Base-by-base conservation (phyloP, 2,113 vertebrate genomes). In the Meriones unguiculatus region DNA sequence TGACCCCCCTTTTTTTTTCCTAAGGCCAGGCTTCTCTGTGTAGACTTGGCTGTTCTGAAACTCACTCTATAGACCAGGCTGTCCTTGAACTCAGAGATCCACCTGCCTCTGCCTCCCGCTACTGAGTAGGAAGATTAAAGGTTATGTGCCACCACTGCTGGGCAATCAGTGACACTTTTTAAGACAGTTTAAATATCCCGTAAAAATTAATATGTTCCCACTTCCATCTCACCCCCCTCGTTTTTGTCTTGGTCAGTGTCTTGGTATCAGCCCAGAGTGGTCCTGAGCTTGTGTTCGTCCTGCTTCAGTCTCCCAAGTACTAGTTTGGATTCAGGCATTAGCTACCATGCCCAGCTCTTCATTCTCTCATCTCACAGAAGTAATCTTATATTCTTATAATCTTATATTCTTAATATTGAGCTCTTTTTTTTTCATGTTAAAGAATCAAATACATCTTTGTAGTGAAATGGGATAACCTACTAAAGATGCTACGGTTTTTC, bases 401-500 rank as follows among this genome's bases (percentile, higher is more conserved):
- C 54, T 32, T 93, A 25, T 30, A 32, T 7, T 94, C n/a, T 72
- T 92, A 89, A 82, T 67, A 72, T 87, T 82, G 57, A 7, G 9
- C 28, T 2, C 2, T 14, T 30, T 91, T 93, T 32, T 17, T 92
- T 95, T 86, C 22, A 82, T 93, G 62, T 93, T 97, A 94, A 77
- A 77, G 18, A 87, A 59, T 88, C 35, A 88, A 78, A 57, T 91
- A 87, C 15, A 80, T 91, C 41, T 84, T 93, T 95, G 65, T 70
- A 84, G 18, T 89, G 35, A 91, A 88, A 32, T 73, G 24, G 17
- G 5, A 13, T 64, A 91, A 22, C 20, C 67, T 92, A 75, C 64
- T 91, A 57, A 96, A 64, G 97, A 41, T 73, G 80, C 57, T 88
- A 89, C 70, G 14, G 35, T 78, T 97, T 78, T 80, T 88, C n/a